These are phyloP conservation scores for Epinephelus moara DNA, from an alignment of 2,113 vertebrate genomes.

Conservation along the genomic window DNA sequence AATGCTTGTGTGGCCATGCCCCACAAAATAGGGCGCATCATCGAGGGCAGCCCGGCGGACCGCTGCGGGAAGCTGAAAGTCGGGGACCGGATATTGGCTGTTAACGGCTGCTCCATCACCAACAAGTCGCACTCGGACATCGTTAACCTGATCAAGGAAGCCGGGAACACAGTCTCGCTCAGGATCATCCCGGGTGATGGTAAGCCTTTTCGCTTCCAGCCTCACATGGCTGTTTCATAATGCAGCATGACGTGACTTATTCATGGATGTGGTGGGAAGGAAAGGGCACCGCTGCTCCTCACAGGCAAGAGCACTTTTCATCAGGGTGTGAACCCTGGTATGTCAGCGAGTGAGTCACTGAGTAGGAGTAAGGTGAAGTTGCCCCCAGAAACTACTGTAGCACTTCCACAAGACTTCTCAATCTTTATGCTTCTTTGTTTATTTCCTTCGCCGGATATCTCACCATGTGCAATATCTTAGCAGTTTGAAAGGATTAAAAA, in stretches of 20 bases:
- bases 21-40: conserved; percentile 99
- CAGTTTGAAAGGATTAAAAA: conserved; percentile 35
- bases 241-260: conserved; percentile 71
- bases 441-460: conserved; percentile 11
- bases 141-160: conserved; percentile 99
- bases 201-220: conserved; percentile 80
- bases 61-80: conserved; percentile 99
- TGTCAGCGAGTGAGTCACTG: conserved; percentile 51
- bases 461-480: conserved; percentile 16
- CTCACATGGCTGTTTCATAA: conserved; percentile 56
- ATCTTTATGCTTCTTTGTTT: not conserved
- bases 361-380: conserved; percentile 45
- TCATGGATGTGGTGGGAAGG: conserved; percentile 65
- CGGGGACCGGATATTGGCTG: conserved; percentile 96
- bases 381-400: conserved; percentile 22
- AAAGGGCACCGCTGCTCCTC: conserved; percentile 64
- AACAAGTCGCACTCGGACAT: conserved; percentile 99
- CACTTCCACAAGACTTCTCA: not conserved
- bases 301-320: conserved; percentile 56
- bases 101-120: conserved; percentile 98
- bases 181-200: conserved; percentile 99
- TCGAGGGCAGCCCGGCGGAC: conserved; percentile 98
- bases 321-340: conserved; percentile 56
- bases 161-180: conserved; percentile 97
- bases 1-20: conserved; percentile 99